Base-by-base conservation (phyloP, 2,797 vertebrate species). In the Vireo griseus region DNA sequence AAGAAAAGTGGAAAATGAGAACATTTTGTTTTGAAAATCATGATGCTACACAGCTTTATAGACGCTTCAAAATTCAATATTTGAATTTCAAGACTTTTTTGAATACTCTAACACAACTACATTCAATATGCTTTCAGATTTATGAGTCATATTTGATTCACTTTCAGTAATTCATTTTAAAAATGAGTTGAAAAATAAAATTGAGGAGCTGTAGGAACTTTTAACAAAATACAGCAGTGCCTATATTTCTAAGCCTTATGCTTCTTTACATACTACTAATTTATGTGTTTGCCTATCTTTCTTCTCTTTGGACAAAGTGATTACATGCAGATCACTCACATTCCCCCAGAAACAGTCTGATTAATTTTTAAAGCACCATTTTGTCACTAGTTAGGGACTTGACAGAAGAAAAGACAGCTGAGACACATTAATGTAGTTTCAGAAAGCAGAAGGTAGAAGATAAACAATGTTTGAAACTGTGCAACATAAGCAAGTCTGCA, bases 341-440 rank as follows among this genome's bases (percentile, higher is more conserved):
- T 59, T 85, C 52, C n/a, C 44, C 26, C n/a, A 92, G 76, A 96
- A 92, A 87, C 25, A 45, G 39, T 55, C 44, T 94, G 86, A 88
- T 91, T 95, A 91, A 88, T 92, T 92, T 92, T 93, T 92, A 88
- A 92, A 87, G 83, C 37, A 95, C 14, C 24, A 82, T 88, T 85
- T 88, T 85, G 45, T 76, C 74, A 85, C 78, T 92, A 93, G 77
- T 66, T 95, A 66, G 25, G 35, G 68, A 93, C 86, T 61, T 87
- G 92, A 90, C 86, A 93, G 67, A 93, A 82, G 47, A 42, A 55
- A 92, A 94, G 90, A 92, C 71, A 92, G 74, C 58, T 55, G 62
- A 91, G 73, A 51, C 61, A 94, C 69, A 82, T 65, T 72, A 73
- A 82, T 39, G n/a, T 22, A 63, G 67, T 79, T 96, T 87, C 84